A percentile compares a stretch with the other conserved stretches of the same genome.
These are phyloP conservation scores for Muntiacus reevesi DNA, from an alignment of 2,113 vertebrate genomes.

Conservation along the genomic window DNA sequence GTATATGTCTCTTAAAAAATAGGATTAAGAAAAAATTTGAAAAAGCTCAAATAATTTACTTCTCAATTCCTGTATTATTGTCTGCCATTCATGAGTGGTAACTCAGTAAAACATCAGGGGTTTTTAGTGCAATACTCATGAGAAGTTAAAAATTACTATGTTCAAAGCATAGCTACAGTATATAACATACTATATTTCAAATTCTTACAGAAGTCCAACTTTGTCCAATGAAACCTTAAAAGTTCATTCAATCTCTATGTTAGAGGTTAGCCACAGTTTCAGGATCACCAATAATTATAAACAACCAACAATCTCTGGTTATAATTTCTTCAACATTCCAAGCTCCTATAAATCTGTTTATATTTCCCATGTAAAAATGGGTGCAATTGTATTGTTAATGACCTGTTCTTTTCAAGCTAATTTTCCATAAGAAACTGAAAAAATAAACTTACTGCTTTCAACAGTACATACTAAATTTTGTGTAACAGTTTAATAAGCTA, in stretches of 20 bases:
- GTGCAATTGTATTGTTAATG: neutral
- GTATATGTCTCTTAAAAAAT: neutral
- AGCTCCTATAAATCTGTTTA: neutral
- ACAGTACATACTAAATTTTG: neutral
- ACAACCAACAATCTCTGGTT: neutral
- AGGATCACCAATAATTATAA: neutral
- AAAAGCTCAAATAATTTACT: slow-evolving; percentile 4
- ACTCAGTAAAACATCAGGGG: neutral
- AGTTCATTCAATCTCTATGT: neutral
- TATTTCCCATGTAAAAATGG: neutral
- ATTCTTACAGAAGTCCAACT: slow-evolving; percentile 12
- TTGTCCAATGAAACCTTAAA: slow-evolving; percentile 34
- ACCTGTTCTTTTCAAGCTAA: neutral
- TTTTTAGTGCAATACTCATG: neutral
- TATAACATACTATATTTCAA: slow-evolving; percentile 39
- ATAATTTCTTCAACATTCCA: slow-evolving; percentile 39
- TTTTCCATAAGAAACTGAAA: slow-evolving; percentile 28
- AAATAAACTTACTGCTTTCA: slow-evolving; percentile 9
- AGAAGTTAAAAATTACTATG: slow-evolving; percentile 39
- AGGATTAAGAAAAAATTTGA: neutral
- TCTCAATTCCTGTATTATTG: neutral
- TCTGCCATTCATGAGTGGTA: neutral
- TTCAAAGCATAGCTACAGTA: slow-evolving; percentile 42
- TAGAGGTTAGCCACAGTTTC: neutral
- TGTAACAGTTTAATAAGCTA: slow-evolving; percentile 20